phyloP scores from a whole-genome alignment of 2,888 invertebrate genomes.

The Conchocele bisecta region DNA sequence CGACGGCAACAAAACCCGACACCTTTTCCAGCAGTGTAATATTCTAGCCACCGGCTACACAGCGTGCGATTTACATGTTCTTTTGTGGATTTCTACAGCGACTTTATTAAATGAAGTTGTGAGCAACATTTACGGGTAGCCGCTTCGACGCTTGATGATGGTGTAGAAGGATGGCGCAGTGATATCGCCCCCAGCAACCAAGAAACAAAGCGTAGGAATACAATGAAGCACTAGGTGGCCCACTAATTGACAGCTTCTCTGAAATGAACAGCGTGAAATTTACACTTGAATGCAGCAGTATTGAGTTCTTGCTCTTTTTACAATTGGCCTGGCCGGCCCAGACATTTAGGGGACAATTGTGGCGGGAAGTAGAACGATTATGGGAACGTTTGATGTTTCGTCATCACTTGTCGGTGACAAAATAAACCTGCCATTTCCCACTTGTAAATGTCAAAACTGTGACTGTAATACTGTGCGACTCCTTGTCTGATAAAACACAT shows the following conservation, averaged over 20 bases:
- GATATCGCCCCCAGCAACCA: slow-evolving; percentile 20
- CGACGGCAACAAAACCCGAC: too few species aligned
- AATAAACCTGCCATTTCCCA: too few species aligned
- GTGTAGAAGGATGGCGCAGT: background rate
- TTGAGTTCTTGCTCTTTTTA: slow-evolving; percentile 56
- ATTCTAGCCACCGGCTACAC: slow-evolving; percentile 6
- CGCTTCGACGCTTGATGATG: slow-evolving; percentile 5
- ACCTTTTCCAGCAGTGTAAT: slow-evolving; percentile 30
- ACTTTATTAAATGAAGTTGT: background rate
- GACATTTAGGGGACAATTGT: too few species aligned
- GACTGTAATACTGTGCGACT: too few species aligned
- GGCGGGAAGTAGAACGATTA: too few species aligned
- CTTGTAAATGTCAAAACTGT: too few species aligned
- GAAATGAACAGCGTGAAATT: slow-evolving; percentile 63
- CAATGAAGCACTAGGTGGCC: slow-evolving; percentile 48
- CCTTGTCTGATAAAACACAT: too few species aligned
- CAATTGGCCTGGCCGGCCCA: too few species aligned
- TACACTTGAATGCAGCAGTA: slow-evolving; percentile 50
- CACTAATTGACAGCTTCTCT: slow-evolving; percentile 51
- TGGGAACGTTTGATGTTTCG: too few species aligned
- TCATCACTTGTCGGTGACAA: too few species aligned
- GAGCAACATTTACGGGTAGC: slow-evolving; percentile 1
- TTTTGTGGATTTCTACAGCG: slow-evolving; percentile 17
- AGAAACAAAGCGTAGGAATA: slow-evolving; percentile 43
- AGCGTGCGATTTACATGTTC: slow-evolving; percentile 21